phyloP scores from a whole-genome alignment of 2,797 vertebrate species.

The Astyanax mexicanus region DNA sequence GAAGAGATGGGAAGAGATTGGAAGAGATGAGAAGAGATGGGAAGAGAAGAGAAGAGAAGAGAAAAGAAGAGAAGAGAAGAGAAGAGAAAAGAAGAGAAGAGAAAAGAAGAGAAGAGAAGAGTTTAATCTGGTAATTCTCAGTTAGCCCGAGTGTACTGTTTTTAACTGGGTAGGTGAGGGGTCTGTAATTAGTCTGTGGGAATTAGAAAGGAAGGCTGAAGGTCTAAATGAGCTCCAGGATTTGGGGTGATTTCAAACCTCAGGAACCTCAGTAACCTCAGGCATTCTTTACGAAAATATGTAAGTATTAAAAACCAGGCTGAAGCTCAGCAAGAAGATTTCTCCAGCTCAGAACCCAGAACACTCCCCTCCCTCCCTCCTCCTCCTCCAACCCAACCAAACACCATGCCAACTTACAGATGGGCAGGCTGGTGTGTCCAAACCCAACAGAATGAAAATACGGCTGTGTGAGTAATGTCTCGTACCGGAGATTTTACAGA shows the following conservation, averaged over 20 bases:
- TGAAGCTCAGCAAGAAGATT: conserved; percentile 60
- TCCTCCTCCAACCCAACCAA: conserved; percentile 30
- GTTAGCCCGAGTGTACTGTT: conserved; percentile 74
- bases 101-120: conserved; percentile 2
- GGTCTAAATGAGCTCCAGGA: conserved; percentile 79
- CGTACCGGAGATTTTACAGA: neutral
- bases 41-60: neutral
- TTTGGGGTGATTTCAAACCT: conserved; percentile 70
- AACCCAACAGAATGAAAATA: conserved; percentile 10
- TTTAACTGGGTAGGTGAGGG: conserved; percentile 76
- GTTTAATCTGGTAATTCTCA: conserved; percentile 58
- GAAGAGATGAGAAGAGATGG: conserved; percentile 29
- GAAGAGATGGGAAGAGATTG: conserved; percentile 40
- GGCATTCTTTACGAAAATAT: conserved; percentile 72
- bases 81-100: conserved; percentile 11
- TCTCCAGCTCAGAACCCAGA: conserved; percentile 29
- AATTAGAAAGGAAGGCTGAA: conserved; percentile 75
- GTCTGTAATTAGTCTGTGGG: conserved; percentile 76
- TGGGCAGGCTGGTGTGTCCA: conserved; percentile 33
- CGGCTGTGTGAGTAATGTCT: conserved; percentile 25
- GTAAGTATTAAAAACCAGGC: conserved; percentile 61
- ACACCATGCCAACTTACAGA: conserved; percentile 50
- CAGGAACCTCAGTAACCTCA: conserved; percentile 84
- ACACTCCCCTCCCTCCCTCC: neutral
- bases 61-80: neutral